These are phyloP conservation scores for Physocephala rufipes DNA, from an alignment of 2,888 invertebrate genomes.

Conservation along the genomic window DNA sequence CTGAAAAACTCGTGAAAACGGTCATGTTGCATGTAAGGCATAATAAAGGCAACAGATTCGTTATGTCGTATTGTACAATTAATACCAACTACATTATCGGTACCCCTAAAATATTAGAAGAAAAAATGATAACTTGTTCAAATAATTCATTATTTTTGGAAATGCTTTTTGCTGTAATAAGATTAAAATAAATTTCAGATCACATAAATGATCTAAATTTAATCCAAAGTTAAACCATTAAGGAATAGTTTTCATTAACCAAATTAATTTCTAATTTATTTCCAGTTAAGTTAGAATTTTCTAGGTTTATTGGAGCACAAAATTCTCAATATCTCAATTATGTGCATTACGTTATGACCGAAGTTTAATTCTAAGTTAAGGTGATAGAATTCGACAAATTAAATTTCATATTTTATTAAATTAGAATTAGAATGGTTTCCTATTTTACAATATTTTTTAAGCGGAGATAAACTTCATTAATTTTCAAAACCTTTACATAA, in stretches of 20 bases:
- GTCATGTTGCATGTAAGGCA: slow-evolving; percentile 88
- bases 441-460: no score
- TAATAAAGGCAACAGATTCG: slow-evolving; percentile 85
- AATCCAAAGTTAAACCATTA: neutral
- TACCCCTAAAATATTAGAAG: slow-evolving; percentile 69
- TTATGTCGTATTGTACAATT: slow-evolving; percentile 79
- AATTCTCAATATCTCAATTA: no score
- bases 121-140: neutral
- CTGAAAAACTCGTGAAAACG: slow-evolving; percentile 81
- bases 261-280: no score
- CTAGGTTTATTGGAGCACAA: no score
- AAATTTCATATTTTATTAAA: no score
- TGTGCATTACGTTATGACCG: no score
- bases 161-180: slow-evolving; percentile 3
- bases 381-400: no score
- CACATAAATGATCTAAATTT: neutral
- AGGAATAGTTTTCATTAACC: neutral
- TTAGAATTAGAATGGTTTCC: no score
- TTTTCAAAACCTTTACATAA: no score
- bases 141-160: neutral
- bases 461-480: no score
- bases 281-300: no score
- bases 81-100: slow-evolving; percentile 82
- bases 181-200: neutral
- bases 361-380: no score